Evolutionary conservation across 2,888 invertebrate genomes (phyloP).

Genomic region (Melieria omissa): DNA sequence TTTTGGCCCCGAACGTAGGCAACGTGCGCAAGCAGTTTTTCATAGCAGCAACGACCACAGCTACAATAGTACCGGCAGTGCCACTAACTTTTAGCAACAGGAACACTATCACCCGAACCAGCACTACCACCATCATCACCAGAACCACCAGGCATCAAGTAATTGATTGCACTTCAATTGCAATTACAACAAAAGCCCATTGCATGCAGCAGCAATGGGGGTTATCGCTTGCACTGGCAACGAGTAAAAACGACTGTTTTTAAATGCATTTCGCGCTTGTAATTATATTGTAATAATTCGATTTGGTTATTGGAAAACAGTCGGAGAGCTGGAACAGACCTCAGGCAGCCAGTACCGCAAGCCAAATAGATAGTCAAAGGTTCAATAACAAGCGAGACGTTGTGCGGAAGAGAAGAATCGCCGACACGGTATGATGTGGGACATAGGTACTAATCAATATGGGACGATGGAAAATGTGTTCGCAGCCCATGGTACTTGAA

Average conservation of each 20-base stretch:
- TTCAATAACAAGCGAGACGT: too few species aligned
- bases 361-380: too few species aligned
- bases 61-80: background rate
- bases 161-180: conserved; percentile 61
- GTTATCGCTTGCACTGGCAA: background rate
- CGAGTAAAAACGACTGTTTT: conserved; percentile 1
- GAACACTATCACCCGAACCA: conserved; percentile 16
- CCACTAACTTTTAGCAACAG: conserved; percentile 26
- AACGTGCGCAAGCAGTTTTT: background rate
- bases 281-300: conserved; percentile 52
- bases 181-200: conserved; percentile 57
- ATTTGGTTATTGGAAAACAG: conserved; percentile 46
- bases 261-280: conserved; percentile 46
- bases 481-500: too few species aligned
- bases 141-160: conserved; percentile 60
- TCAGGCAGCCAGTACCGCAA: too few species aligned
- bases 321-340: conserved; percentile 6
- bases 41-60: background rate
- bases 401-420: too few species aligned
- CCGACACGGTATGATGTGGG: too few species aligned
- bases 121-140: conserved; percentile 41
- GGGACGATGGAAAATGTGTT: too few species aligned
- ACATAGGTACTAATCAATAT: too few species aligned
- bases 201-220: conserved; percentile 48
- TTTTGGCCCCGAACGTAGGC: background rate